phyloP scores from a whole-genome alignment of 2,888 invertebrate genomes.

The Steinernema carpocapsae region DNA sequence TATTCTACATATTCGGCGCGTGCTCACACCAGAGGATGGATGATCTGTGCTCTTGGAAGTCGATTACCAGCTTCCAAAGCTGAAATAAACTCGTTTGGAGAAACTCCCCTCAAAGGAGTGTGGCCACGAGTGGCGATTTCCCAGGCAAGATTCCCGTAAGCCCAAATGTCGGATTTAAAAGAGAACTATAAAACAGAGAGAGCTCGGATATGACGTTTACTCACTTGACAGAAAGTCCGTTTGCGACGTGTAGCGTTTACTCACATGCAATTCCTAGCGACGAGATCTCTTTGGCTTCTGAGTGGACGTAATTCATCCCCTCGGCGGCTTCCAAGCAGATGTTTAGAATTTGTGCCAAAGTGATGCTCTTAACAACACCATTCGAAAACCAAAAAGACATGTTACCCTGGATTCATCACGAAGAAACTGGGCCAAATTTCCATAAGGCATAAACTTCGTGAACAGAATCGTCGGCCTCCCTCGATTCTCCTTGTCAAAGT shows the following conservation, averaged over 20 bases:
- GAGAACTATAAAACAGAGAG: conserved; percentile 17
- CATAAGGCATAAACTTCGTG: neutral
- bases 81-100: neutral
- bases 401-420: neutral
- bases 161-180: conserved; percentile 12
- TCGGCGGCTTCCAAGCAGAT: conserved; percentile 3
- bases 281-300: conserved; percentile 24
- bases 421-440: neutral
- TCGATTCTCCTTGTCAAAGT: neutral
- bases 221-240: conserved; percentile 20
- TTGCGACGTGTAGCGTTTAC: neutral
- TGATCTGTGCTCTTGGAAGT: too few relatives aligned
- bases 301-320: conserved; percentile 34
- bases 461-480: neutral
- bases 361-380: neutral
- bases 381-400: too few relatives aligned
- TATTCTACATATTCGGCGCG: too few relatives aligned
- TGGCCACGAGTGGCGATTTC: neutral
- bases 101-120: neutral
- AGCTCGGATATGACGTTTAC: too few relatives aligned
- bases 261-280: conserved; percentile 7
- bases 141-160: conserved; percentile 19
- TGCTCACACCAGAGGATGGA: too few relatives aligned
- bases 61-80: too few relatives aligned
- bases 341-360: neutral